These are phyloP conservation scores for Agonopterix heracliana DNA, from an alignment of 2,888 invertebrate genomes.

Conservation along the genomic window DNA sequence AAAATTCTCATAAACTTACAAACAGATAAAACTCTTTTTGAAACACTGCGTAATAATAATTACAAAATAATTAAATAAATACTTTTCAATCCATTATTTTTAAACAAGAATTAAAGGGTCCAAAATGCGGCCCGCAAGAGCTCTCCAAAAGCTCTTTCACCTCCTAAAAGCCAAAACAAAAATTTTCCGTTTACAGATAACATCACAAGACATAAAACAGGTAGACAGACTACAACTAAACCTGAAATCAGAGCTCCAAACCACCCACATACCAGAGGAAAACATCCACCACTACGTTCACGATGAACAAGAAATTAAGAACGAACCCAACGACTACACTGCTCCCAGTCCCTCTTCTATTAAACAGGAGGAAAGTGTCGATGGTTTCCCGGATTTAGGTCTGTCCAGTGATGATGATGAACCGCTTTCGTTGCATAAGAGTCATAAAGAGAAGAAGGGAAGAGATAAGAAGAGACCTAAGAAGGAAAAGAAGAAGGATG, in stretches of 20 bases:
- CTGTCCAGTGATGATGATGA: constrained; percentile 49
- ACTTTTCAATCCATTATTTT: too few species aligned
- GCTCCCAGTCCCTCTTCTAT: constrained; percentile 25
- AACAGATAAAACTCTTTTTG: too few species aligned
- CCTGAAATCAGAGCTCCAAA: constrained; percentile 26
- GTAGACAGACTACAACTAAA: constrained; percentile 30
- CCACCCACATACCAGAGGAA: constrained; percentile 12
- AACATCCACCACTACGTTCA: constrained; percentile 9
- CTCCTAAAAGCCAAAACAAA: too few species aligned
- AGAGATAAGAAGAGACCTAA: constrained; percentile 27
- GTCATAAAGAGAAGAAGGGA: constrained; percentile 29
- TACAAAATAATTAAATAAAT: neutral
- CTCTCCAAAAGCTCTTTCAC: too few species aligned
- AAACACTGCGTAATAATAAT: neutral
- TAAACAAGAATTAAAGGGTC: too few species aligned
- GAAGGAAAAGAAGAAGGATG: constrained; percentile 15
- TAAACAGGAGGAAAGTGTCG: constrained; percentile 37
- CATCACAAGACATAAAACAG: constrained; percentile 27
- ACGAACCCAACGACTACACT: constrained; percentile 23
- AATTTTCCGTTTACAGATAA: constrained; percentile 26
- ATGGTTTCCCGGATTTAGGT: constrained; percentile 18
- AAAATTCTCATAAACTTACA: too few species aligned
- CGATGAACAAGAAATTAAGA: constrained; percentile 23
- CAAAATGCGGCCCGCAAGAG: too few species aligned
- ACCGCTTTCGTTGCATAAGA: constrained; percentile 46